Base-by-base conservation (phyloP, 23 tunicate genomes). In the Corella eumyota region DNA sequence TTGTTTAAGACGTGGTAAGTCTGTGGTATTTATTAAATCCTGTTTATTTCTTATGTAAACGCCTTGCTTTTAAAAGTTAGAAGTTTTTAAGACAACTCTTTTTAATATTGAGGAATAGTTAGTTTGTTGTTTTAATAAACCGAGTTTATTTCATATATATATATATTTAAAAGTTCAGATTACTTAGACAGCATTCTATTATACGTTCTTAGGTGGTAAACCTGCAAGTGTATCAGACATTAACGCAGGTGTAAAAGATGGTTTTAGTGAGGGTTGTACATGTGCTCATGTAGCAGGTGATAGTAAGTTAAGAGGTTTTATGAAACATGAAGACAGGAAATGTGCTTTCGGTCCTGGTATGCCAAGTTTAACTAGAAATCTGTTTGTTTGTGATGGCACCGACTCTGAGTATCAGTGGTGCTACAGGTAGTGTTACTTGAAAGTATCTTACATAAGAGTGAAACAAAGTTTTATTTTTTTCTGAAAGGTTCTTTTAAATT, bases 251-350 rank as follows among this genome's bases (percentile, higher is more conserved):
- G 15, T 66, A 30, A 25, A 0, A 4, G 64, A 55, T 65, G 95
- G 95, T 21, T 68, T 71, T 30, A 64, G 53, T 0, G 95, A 85
- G 4, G 95, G 95, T 0, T 77, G 85, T 60, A 71, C 60, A 3
- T 85, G 95, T 66, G 95, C 76, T 34, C 36, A 68, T 30, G 71
- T 57, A 0, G 31, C 47, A 13, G 69, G 48, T n/a, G 79, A 52
- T 22, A 51, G 27, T 22, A 49, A 29, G 19, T 36, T 76, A 19
- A 20, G 38, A 20, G 95, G 84, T 17, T 29, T 70, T 25, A 35
- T 62, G 58, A 60, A 45, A 9, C 44, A 34, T 40, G 37, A 28
- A 30, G 93, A 83, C 44, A 32, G 34, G 2, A 37, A 34, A 22
- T 83, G 93, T 30, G 32, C 45, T 38, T 55, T 55, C 55, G 46